These are phyloP conservation scores for Caenorhabditis remanei DNA, from an alignment of 1,140 invertebrate genomes.

Conservation along the genomic window DNA sequence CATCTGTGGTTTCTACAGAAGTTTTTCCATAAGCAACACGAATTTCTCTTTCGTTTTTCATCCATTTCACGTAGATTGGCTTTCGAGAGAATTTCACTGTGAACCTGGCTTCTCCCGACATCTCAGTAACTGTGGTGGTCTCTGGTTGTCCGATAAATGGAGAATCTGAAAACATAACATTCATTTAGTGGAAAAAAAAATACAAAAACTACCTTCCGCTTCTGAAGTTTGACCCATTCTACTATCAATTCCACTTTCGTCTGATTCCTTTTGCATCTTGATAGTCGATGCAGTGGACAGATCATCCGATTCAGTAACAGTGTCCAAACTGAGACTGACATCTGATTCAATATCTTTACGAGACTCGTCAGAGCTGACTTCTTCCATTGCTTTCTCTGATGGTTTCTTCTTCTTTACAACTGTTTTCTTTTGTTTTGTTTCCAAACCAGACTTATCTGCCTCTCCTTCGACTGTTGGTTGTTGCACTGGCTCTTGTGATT, in stretches of 20 bases:
- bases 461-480: neutral
- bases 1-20: slow-evolving; percentile 38
- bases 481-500: neutral
- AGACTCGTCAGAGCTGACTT: neutral
- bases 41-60: slow-evolving; percentile 53
- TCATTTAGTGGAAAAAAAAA: neutral
- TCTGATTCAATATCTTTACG: neutral
- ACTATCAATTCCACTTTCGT: slow-evolving; percentile 40
- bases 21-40: slow-evolving; percentile 44
- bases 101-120: slow-evolving; percentile 13
- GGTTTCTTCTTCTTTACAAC: slow-evolving; percentile 30
- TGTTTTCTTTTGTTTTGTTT: slow-evolving; percentile 5
- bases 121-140: slow-evolving; percentile 4
- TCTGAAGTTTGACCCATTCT: slow-evolving; percentile 27
- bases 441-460: neutral
- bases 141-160: slow-evolving; percentile 25
- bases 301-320: slow-evolving; percentile 26
- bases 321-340: slow-evolving; percentile 35
- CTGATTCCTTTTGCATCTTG: slow-evolving; percentile 6
- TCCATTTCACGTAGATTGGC: slow-evolving; percentile 56
- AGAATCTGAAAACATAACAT: slow-evolving; percentile 13
- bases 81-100: neutral
- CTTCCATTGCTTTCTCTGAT: neutral
- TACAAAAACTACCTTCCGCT: neutral
- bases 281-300: slow-evolving; percentile 18